Evolutionary conservation across 2,888 invertebrate genomes (phyloP), one percentile per base, ranked within the genome.

Genomic region (Callyntrura guangdongensis): DNA sequence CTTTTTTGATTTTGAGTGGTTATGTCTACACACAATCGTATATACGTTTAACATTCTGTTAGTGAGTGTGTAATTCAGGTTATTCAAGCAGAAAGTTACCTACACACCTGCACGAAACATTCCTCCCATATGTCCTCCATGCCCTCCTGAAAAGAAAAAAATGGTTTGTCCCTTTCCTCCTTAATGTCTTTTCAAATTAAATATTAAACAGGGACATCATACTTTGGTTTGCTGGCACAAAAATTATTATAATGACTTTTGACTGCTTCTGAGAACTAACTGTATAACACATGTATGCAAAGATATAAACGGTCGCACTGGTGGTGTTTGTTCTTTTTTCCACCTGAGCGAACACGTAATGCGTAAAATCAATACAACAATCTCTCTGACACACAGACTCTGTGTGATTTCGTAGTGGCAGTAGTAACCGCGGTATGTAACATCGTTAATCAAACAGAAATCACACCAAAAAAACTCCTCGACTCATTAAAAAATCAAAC

Each of bases 361-460:
- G 67, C 14, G 1, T 12, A 74, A 74, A 74, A 74, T 74, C 74
- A 74, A 74, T 74, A 74, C 9, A 25, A 25, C 9, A 25, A 17
- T 59, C n/a, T 59, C 36, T 36, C 36, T 36, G 36, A 36, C 36
- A 36, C 36, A 36, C 36, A 36, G 36, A 36, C 36, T 53, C 2
- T 53, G n/a, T 61, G 20, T 8, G 14, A 69, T 69, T 4, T 36
- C 20, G 0, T 69, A 0, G 47, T 17, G 3, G 27, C 6, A 36
- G 36, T 36, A 36, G 36, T n/a, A n/a, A n/a, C n/a, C n/a, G n/a
- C 36, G 36, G 36, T 36, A 36, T 36, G 36, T 25, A 79, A 56
- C 53, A 79, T 56, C 77, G 77, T 79, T 79, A 79, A 79, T 79
- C 77, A 79, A 79, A 79, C 77, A 79, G 22, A 79, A 79, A 79